Evolutionary conservation across 2,113 vertebrate genomes (phyloP), one percentile per base, ranked within the genome.

Genomic region (Stigmatopora argus): DNA sequence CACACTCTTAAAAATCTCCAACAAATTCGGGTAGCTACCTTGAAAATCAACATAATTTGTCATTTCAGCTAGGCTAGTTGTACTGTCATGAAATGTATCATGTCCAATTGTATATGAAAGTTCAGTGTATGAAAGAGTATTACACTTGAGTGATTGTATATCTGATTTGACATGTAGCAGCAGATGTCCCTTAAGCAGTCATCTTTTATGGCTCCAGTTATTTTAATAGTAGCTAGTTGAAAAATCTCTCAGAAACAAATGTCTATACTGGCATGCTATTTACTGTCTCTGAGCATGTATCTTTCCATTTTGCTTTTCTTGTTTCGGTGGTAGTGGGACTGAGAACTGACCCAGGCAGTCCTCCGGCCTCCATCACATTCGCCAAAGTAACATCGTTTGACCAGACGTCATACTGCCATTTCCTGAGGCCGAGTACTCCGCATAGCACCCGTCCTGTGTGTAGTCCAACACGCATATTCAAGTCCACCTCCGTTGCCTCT

Each of bases 381-480:
- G 97, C 97, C 80, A 99, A 86, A 5, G 96, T 99, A 78, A 96
- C 94, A 7, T 99, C 96, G 60, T 99, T 98, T 80, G 97, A 99
- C 97, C 97, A 99, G 65, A 96, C 95, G 72, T 96, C 95, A 66
- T 96, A 99, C 68, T 99, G 97, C 97, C 97, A 99, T 80, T 99
- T 99, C 83, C 96, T 93, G 73, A 99, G 92, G 66, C 97, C 97
- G 77, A 99, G 89, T 52, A 99, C 97, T 0, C 97, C 97, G 1
- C 97, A 99, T 59, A 99, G 94, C 63, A 99, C 97, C 56, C 97
- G 88, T 66, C 97, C 97, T 0, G 97, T 99, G 78, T 99, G 97
- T 69, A 99, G 78, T 31, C 97, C 97, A 44, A 99, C 97, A 3
- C 97, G 93, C 97, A 99, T 99, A 89, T 99, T 99, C 77, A 99